phyloP scores from a whole-genome alignment of 2,888 invertebrate genomes.

The Chloromyia formosa region DNA sequence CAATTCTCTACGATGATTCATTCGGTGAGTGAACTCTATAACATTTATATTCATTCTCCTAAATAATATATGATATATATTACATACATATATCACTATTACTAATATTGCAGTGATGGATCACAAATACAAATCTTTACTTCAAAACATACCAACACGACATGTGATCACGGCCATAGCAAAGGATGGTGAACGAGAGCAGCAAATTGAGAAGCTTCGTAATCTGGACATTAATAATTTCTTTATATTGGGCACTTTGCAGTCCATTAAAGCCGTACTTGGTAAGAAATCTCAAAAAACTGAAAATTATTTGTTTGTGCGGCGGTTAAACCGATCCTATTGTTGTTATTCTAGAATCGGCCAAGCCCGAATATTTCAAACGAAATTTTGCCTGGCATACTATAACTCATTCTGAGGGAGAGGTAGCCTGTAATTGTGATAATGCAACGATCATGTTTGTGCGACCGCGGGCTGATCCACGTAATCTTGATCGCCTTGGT shows the following conservation, averaged over 20 bases:
- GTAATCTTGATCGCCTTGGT: constrained; percentile 75
- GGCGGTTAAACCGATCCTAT: too few species aligned
- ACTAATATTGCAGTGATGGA: constrained; percentile 78
- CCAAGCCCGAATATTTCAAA: constrained; percentile 79
- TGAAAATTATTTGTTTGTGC: too few species aligned
- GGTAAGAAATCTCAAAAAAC: constrained; percentile 62
- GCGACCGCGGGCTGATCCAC: constrained; percentile 75
- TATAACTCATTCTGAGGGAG: constrained; percentile 78
- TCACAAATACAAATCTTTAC: constrained; percentile 89
- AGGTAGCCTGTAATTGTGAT: constrained; percentile 77
- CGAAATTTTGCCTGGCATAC: constrained; percentile 90
- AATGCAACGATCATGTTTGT: constrained; percentile 81
- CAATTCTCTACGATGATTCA: constrained; percentile 87
- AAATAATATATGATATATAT: too few species aligned
- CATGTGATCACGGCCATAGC: constrained; percentile 82
- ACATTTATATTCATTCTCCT: neutral
- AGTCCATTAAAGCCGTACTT: constrained; percentile 75
- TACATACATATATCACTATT: too few species aligned
- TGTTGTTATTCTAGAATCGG: too few species aligned
- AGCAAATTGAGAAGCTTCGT: constrained; percentile 76
- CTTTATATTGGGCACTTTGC: constrained; percentile 81
- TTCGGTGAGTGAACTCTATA: constrained; percentile 71
- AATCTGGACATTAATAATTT: constrained; percentile 89
- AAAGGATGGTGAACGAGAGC: constrained; percentile 67
- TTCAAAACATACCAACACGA: constrained; percentile 89